Evolutionary conservation across 2,797 vertebrate genomes (phyloP).

Genomic region (Gallirallus australis): DNA sequence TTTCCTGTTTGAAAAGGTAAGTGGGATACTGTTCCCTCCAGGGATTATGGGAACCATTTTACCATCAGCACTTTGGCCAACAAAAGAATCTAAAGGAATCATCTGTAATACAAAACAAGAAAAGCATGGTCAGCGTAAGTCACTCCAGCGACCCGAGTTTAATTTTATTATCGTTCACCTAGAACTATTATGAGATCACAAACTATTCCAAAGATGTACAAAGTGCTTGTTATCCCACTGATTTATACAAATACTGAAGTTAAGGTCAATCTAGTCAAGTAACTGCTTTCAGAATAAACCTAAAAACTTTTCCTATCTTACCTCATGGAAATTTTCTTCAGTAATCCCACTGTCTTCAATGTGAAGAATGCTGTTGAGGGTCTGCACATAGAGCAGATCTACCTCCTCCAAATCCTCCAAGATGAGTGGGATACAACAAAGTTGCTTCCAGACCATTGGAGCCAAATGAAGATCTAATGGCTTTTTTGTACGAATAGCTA

Average conservation of each 20-base stretch:
- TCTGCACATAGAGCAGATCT: slow-evolving; percentile 88
- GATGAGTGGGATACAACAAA: slow-evolving; percentile 86
- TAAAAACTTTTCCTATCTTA: neutral
- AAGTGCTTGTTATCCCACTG: neutral
- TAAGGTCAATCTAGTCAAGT: neutral
- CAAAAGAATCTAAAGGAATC: slow-evolving; percentile 88
- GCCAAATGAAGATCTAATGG: slow-evolving; percentile 87
- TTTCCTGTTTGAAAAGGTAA: slow-evolving; percentile 87
- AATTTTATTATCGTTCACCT: neutral
- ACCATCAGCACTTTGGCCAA: slow-evolving; percentile 87
- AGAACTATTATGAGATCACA: neutral
- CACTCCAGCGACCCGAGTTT: neutral
- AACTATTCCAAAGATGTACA: neutral
- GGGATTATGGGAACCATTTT: slow-evolving; percentile 89
- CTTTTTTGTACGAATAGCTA: slow-evolving; percentile 89
- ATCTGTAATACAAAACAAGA: slow-evolving; percentile 74
- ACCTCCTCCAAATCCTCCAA: slow-evolving; percentile 88
- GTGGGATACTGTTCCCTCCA: slow-evolving; percentile 87
- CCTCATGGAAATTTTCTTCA: slow-evolving; percentile 89
- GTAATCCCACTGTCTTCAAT: slow-evolving; percentile 91
- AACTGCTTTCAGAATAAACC: neutral
- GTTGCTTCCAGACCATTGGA: slow-evolving; percentile 88
- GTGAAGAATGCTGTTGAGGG: slow-evolving; percentile 90
- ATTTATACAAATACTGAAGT: neutral
- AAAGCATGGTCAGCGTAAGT: neutral